Evolutionary conservation across 2,113 vertebrate species (phyloP).

Genomic region (Oostethus manadensis): DNA sequence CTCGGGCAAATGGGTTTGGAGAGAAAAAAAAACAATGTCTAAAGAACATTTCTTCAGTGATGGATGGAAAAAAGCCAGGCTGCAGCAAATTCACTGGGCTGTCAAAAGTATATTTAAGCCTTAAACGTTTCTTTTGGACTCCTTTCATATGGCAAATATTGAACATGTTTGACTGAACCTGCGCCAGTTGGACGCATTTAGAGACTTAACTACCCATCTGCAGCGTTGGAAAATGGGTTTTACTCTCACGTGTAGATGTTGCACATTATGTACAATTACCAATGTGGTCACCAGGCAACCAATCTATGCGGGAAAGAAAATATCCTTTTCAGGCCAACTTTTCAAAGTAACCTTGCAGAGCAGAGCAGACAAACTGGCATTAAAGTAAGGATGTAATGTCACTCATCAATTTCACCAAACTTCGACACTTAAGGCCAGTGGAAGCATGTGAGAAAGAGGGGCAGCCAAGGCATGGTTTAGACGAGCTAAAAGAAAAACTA

Average conservation of each 20-base stretch:
- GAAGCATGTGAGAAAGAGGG: not conserved
- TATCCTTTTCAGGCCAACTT: not conserved
- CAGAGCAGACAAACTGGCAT: not conserved
- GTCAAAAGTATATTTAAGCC: conserved; percentile 40
- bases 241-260: not conserved
- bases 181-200: conserved; percentile 15
- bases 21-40: conserved; percentile 3
- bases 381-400: not conserved
- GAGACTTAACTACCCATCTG: no score
- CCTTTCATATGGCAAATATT: conserved; percentile 18
- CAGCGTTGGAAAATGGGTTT: not conserved
- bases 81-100: conserved; percentile 14
- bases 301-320: not conserved
- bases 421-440: not conserved
- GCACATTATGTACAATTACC: not conserved
- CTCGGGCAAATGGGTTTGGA: conserved; percentile 21
- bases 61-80: conserved; percentile 15
- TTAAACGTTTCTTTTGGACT: conserved; percentile 28
- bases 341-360: not conserved
- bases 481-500: no score
- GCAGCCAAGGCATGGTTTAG: not conserved
- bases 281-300: not conserved
- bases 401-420: not conserved
- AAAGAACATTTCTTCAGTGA: conserved; percentile 13
- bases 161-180: conserved; percentile 33